phyloP scores from a whole-genome alignment of 2,888 invertebrate genomes.

The Tholera decimalis region DNA sequence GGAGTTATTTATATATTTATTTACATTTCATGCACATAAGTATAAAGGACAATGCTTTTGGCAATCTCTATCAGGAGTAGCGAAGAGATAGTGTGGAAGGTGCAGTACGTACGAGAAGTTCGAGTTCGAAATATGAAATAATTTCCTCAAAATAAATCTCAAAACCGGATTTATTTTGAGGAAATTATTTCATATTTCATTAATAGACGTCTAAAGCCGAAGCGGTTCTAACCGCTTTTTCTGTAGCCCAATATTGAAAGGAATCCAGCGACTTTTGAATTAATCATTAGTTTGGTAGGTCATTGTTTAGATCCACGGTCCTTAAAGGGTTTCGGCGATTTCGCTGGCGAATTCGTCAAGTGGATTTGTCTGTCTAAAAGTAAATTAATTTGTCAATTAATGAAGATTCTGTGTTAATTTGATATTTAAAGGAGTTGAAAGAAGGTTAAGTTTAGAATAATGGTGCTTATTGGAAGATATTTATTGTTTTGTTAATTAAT shows the following conservation, averaged over 20 bases:
- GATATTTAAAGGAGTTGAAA: constrained; percentile 51
- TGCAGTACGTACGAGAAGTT: no score
- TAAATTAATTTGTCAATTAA: constrained; percentile 79
- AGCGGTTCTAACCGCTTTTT: constrained; percentile 54
- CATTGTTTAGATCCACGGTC: constrained; percentile 83
- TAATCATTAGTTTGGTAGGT: constrained; percentile 87
- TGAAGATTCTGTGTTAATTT: constrained; percentile 63
- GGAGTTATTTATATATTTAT: no score
- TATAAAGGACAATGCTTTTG: no score
- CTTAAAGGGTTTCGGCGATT: constrained; percentile 78
- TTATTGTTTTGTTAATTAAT: constrained; percentile 12
- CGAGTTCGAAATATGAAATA: no score
- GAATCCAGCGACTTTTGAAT: constrained; percentile 87
- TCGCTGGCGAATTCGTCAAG: constrained; percentile 77
- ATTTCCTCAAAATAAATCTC: no score
- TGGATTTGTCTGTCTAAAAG: constrained; percentile 84
- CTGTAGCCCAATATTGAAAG: constrained; percentile 75
- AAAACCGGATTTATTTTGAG: no score
- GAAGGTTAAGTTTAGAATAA: constrained; percentile 43
- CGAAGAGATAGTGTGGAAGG: no score
- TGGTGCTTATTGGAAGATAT: constrained; percentile 21
- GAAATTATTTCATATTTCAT: no score
- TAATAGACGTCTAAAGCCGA: background rate
- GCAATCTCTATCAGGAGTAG: no score
- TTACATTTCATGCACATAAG: no score